Conservation (phyloP, 2,113 vertebrate species). For the Nansenia antarctica region DNA sequence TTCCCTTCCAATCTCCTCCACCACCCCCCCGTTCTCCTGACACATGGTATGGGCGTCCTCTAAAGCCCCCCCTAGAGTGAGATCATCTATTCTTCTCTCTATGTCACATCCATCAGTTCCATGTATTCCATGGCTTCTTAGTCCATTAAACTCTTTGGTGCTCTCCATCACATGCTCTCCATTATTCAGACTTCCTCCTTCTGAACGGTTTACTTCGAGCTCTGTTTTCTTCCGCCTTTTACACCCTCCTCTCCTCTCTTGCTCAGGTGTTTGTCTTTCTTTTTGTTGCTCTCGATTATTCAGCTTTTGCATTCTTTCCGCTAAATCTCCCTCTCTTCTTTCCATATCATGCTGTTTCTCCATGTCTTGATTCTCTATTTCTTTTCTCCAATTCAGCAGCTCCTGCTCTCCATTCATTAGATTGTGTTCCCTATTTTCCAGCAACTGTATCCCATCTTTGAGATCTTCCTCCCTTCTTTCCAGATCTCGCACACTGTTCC, state of each 20-base stretch:
- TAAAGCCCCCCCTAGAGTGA: background rate
- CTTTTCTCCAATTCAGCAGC: constrained; percentile 38
- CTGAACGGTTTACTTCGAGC: background rate
- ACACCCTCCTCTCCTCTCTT: background rate
- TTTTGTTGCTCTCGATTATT: constrained; percentile 43
- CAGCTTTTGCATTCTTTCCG: constrained; percentile 15
- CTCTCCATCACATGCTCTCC: background rate
- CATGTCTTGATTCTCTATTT: constrained; percentile 42
- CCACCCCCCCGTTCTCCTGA: constrained; percentile 22
- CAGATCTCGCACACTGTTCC: constrained; percentile 38
- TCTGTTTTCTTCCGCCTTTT: background rate
- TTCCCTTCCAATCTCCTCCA: background rate
- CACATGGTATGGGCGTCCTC: constrained; percentile 6
- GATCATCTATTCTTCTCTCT: background rate
- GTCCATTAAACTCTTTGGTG: background rate
- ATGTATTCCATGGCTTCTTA: background rate
- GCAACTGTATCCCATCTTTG: constrained; percentile 58
- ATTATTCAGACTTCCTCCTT: background rate
- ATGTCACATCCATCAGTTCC: background rate
- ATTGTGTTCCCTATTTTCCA: constrained; percentile 57
- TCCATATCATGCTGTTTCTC: constrained; percentile 43
- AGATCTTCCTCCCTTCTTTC: constrained; percentile 61
- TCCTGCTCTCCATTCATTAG: constrained; percentile 44
- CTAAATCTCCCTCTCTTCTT: constrained; percentile 31
- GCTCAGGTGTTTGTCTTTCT: constrained; percentile 19